phyloP scores from a whole-genome alignment of 2,888 invertebrate species.

The Melanargia galathea region DNA sequence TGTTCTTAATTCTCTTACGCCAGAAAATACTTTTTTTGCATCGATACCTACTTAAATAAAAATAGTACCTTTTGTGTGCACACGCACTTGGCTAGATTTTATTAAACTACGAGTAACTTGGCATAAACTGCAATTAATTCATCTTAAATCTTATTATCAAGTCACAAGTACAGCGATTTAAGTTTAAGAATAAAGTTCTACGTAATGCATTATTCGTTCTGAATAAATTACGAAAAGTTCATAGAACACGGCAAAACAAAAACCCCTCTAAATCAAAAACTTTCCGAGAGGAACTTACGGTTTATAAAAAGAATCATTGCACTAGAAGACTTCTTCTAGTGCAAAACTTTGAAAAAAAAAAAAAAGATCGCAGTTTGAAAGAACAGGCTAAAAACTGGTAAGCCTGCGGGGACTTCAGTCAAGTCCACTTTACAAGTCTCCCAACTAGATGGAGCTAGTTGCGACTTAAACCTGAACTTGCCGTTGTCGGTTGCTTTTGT shows the following conservation, averaged over 20 bases:
- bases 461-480: constrained; percentile 36
- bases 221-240: background rate
- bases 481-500: constrained; percentile 31
- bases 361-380: constrained; percentile 22
- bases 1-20: too few relatives aligned
- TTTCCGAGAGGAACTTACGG: background rate
- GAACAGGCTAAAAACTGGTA: constrained; percentile 29
- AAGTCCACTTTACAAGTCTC: constrained; percentile 36
- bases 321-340: constrained; percentile 13
- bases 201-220: too few relatives aligned
- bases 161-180: too few relatives aligned
- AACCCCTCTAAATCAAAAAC: constrained; percentile 7
- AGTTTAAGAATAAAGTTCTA: too few relatives aligned
- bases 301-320: background rate
- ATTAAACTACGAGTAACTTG: too few relatives aligned
- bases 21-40: too few relatives aligned
- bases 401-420: constrained; percentile 36
- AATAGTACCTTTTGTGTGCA: too few relatives aligned
- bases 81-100: too few relatives aligned
- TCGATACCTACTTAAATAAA: too few relatives aligned
- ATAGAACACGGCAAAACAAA: background rate
- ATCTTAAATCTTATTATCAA: too few relatives aligned
- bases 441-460: constrained; percentile 40
- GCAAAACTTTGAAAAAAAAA: constrained; percentile 6
- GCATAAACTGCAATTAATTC: too few relatives aligned